Evolutionary conservation across 2,888 invertebrate genomes (phyloP).

Genomic region (Heliconius sara): DNA sequence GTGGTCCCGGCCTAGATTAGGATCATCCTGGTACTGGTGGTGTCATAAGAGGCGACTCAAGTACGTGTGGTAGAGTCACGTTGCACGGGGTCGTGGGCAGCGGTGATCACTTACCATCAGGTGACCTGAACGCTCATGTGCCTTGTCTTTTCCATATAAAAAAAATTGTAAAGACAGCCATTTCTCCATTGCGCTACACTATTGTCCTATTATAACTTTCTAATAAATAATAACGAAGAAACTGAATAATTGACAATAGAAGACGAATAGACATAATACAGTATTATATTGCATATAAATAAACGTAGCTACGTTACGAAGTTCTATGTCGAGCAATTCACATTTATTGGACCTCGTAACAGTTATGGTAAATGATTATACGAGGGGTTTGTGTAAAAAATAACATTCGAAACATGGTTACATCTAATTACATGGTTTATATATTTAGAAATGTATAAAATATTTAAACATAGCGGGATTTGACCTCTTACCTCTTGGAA

Average conservation of each 20-base stretch:
- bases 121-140: no score
- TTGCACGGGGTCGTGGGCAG: no score
- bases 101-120: no score
- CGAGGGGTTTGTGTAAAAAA: not conserved
- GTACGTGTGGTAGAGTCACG: no score
- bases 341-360: slow-evolving; percentile 18
- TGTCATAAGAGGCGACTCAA: no score
- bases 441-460: no score
- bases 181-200: not conserved
- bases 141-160: no score
- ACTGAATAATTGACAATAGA: not conserved
- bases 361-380: not conserved
- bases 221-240: not conserved
- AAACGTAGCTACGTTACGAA: not conserved
- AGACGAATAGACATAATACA: not conserved
- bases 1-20: no score
- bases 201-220: not conserved
- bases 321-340: not conserved
- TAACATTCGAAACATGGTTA: not conserved
- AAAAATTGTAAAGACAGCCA: not conserved
- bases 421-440: no score
- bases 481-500: no score
- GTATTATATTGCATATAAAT: slow-evolving; percentile 13
- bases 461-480: no score
- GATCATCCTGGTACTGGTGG: no score